Percentiles rank a stretch among this genome's conserved stretches.
phyloP scores from a whole-genome alignment of 2,888 invertebrate genomes.

The Pterostichus madidus region DNA sequence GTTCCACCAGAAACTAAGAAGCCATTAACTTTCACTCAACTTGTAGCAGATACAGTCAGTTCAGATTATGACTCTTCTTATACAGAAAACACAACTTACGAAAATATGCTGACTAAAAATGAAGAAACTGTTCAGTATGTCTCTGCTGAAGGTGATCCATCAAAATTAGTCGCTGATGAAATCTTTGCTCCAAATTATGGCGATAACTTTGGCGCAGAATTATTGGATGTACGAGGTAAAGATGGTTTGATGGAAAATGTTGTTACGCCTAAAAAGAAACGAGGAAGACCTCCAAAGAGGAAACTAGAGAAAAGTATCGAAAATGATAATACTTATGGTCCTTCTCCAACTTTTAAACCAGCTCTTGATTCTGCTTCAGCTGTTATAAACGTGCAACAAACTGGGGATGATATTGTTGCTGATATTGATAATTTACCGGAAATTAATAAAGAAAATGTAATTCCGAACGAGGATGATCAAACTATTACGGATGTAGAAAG shows the following conservation, averaged over 20 bases:
- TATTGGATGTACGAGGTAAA: not conserved
- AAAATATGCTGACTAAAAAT: constrained; percentile 17
- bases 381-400: no score
- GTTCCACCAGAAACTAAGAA: not conserved
- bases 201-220: constrained; percentile 2
- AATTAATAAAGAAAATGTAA: constrained; percentile 31
- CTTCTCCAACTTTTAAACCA: no score
- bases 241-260: constrained; percentile 9
- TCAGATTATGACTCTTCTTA: constrained; percentile 36
- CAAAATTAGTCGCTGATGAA: constrained; percentile 5
- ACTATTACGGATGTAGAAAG: constrained; percentile 6
- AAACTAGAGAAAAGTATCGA: constrained; percentile 27
- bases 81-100: constrained; percentile 20
- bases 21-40: constrained; percentile 53
- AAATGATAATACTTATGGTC: not conserved
- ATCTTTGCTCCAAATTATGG: constrained; percentile 11
- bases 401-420: not conserved
- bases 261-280: constrained; percentile 29
- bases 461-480: not conserved
- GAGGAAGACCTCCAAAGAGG: constrained; percentile 54
- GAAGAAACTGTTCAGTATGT: constrained; percentile 33
- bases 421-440: not conserved
- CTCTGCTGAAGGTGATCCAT: not conserved
- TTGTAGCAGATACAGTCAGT: constrained; percentile 59
- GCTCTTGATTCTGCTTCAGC: no score